These are phyloP conservation scores for Ophion ventricosus DNA, from an alignment of 2,888 invertebrate species.

Conservation along the genomic window DNA sequence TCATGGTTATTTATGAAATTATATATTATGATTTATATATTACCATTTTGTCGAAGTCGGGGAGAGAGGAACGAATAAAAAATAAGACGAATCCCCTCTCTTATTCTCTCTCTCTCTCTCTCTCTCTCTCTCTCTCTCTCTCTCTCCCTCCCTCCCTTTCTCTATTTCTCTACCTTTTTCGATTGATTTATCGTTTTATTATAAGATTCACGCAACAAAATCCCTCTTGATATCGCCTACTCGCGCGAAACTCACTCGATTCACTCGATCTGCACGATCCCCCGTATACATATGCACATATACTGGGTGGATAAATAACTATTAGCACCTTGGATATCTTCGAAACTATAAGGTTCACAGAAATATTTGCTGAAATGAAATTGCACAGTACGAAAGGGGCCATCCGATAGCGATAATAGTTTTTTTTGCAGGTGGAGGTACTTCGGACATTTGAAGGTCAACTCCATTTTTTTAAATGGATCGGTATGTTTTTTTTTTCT, in stretches of 20 bases:
- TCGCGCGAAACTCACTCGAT: slow-evolving; percentile 43
- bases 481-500: no score
- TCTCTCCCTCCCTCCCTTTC: background rate
- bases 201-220: slow-evolving; percentile 64
- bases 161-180: slow-evolving; percentile 43
- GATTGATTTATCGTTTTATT: slow-evolving; percentile 66
- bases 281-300: slow-evolving; percentile 36
- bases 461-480: no score
- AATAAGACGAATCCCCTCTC: slow-evolving; percentile 33
- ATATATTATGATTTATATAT: slow-evolving; percentile 55
- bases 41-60: slow-evolving; percentile 51
- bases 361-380: no score
- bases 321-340: no score
- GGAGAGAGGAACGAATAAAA: slow-evolving; percentile 26
- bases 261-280: slow-evolving; percentile 35
- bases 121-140: slow-evolving; percentile 3
- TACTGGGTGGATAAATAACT: no score
- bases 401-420: no score
- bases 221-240: slow-evolving; percentile 62
- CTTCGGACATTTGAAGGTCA: no score
- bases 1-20: slow-evolving; percentile 53
- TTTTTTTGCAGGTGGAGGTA: no score
- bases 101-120: background rate
- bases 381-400: no score
- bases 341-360: no score